Base-by-base conservation (phyloP, 2,113 vertebrate genomes). In the Equus quagga region DNA sequence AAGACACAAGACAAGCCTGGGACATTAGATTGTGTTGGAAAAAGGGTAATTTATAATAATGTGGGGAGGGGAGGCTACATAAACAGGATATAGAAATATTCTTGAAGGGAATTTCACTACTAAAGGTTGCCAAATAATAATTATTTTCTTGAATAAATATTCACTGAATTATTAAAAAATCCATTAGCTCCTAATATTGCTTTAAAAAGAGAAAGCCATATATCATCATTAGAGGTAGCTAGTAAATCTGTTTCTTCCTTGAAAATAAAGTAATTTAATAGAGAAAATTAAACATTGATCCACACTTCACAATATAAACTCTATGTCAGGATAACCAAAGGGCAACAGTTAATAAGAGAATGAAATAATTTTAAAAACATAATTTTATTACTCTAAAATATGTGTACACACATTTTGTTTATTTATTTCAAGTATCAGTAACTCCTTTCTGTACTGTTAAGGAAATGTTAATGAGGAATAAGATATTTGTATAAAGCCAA, bases 251-350 rank as follows among this genome's bases (percentile, higher is more conserved):
- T 46, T 73, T 88, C n/a, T 69, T 80, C 6, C 18, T 86, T 91
- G 46, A 93, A 95, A 93, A 60, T 58, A 78, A 41, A 54, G 31
- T 65, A 95, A 88, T 86, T 81, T 86, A 81, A 31, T 64, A 56
- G 13, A 82, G 31, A 72, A 90, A 96, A 86, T 91, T 82, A 86
- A 93, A 64, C 56, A 96, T 51, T 60, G 75, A 90, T 82, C 31
- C 49, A 85, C 13, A 2, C 9, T 75, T 79, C 72, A 18, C 13
- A 90, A 75, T 3, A 82, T 62, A 28, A 64, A 15, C 51, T 70
- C 24, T 64, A 5, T 56, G 4, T 72, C 36, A 41, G 70, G 44
- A 70, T 49, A 87, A 70, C 17, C 14, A 78, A 44, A 78, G n/a
- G 5, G 3, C 11, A 26, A 70, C 14, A 49, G 19, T 87, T 3